Evolutionary conservation across 92 coral and sea anemone genomes (phyloP), one percentile per base, ranked within the genome.

Genomic region (Umimayanthus chanpuru): DNA sequence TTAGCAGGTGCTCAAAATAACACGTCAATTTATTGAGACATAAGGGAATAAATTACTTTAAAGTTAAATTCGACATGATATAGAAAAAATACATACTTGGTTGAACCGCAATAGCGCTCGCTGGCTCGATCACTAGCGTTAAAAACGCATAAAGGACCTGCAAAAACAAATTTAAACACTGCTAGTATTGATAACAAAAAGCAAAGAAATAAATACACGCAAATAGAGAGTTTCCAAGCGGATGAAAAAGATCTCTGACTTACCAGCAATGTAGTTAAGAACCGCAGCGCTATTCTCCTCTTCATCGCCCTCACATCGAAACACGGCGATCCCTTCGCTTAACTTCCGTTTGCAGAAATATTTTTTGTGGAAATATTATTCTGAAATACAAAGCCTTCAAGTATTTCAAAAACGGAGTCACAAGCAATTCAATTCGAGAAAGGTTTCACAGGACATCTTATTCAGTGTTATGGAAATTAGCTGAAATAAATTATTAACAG

Each of bases 401-500:
- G 61, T 32, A 30, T 70, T 44, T 44, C 43, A n/a, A 70, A 71
- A 83, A 83, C 77, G 66, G 68, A 83, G 77, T 71, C 78, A 38
- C 12, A 64, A 66, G 53, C 75, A 47, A 25, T 1, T 38, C 76
- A 70, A 50, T 50, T 83, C 66, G 25, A 70, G 61, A 64, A 43
- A 70, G 77, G 18, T 65, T 26, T 41, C 25, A 53, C 4, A 12
- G 84, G 70, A 80, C 49, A 72, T 71, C 43, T 70, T 47, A 71
- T 83, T 83, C 77, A 26, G 44, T 28, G 28, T 68, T 83, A 83
- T 83, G 87, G 78, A 83, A 83, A 83, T 83, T 70, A 83, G 25
- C 79, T 44, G 20, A 83, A 83, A 83, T 83, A 83, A 83, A 83
- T 83, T 83, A 83, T 83, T 83, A 70, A 83, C 87, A 83, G 47